Percentiles rank a stretch among this genome's conserved stretches.
phyloP scores from a whole-genome alignment of 2,888 invertebrate genomes.

The Xiphydria camelus region DNA sequence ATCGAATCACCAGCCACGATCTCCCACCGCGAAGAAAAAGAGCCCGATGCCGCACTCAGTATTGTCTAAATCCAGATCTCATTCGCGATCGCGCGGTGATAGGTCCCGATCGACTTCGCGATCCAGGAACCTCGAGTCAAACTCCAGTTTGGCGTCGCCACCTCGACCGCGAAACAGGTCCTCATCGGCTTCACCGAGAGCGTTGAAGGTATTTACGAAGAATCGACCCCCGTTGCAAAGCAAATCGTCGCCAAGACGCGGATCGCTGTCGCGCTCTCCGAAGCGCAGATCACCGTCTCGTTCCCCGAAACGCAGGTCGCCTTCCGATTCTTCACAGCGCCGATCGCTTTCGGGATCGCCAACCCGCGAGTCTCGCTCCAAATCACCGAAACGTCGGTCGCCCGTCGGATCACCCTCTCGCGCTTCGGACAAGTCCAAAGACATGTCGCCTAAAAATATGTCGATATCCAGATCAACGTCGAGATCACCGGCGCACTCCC shows the following conservation, averaged over 20 bases:
- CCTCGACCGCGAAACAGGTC: conserved; percentile 4
- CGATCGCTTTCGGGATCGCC: no score
- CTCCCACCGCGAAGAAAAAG: conserved; percentile 22
- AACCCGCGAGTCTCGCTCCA: no score
- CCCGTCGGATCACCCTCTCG: no score
- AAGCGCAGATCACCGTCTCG: conserved; percentile 38
- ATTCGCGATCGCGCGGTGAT: conserved; percentile 5
- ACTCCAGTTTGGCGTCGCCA: conserved; percentile 9
- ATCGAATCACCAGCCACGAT: conserved; percentile 22
- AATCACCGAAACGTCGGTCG: no score
- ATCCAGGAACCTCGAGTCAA: conserved; percentile 1
- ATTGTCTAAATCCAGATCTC: conserved; percentile 24
- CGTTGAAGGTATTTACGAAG: conserved; percentile 2
- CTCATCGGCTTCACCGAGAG: conserved; percentile 6
- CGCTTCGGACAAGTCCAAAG: conserved; percentile 13
- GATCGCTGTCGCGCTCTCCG: conserved; percentile 15
- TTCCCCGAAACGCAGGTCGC: no score
- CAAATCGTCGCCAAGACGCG: conserved; percentile 4
- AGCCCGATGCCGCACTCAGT: conserved; percentile 6
- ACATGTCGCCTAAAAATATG: conserved; percentile 13
- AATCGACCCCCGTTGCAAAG: conserved; percentile 3
- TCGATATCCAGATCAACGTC: conserved; percentile 14
- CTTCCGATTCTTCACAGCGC: no score
- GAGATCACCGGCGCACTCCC: conserved; percentile 13
- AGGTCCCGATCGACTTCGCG: conserved; percentile 10